Evolutionary conservation across 2,113 vertebrate genomes (phyloP).

Genomic region (human (Homo sapiens)): GRCh38 chr17:44627001-44627500

Average conservation of each 20-base stretch:
- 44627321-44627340: neutral
- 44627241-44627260: neutral
- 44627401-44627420: neutral
- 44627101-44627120: neutral
- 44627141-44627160: neutral
- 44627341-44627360: neutral
- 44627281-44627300: neutral
- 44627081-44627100: neutral
- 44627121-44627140: neutral
- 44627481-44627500: neutral
- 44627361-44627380: neutral
- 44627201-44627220: neutral
- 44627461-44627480: neutral
- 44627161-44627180: neutral
- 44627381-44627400: neutral
- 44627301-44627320: neutral
- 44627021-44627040: neutral
- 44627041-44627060: neutral
- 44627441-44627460: neutral
- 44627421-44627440: neutral
- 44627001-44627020: neutral
- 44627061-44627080: neutral
- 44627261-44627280: neutral
- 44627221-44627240: neutral
- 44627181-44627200: neutral